Base-by-base conservation (phyloP, 2,113 vertebrate genomes). In the Brevimyrus niger region DNA sequence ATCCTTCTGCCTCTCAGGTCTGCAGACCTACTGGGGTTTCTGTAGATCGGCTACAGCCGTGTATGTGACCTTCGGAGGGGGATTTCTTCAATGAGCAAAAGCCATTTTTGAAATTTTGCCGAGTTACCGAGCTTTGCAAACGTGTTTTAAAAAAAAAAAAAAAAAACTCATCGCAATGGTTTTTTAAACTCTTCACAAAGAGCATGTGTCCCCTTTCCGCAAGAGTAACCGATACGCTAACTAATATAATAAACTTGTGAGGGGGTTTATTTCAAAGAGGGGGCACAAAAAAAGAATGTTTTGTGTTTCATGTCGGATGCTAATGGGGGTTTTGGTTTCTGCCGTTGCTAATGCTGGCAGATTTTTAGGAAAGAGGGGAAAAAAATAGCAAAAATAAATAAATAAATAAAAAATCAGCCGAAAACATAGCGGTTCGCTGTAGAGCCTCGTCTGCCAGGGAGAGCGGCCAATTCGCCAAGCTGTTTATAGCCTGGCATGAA, bases 301-400 rank as follows among this genome's bases (percentile, higher is more conserved):
- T 35, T 7, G 48, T 51, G 48, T 53, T 86, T 87, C 17, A 87
- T 35, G 5, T 87, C 23, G 2, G 84, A 50, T 48, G 47, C 84
- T 86, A 87, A 87, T 87, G 85, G 50, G 87, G 35, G 55, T 58
- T 87, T 87, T 13, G 87, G 47, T 65, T 42, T 38, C 55, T 61
- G 86, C 31, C 51, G 38, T 4, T 2, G 17, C 35, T 42, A 8
- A 35, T 42, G 51, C 48, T 86, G 85, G 84, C 48, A 27, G 42
- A 86, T 31, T 48, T 47, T 83, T 83, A n/a, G 80, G 82, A 47
- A 44, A 23, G 80, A 83, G 7, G 3, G 80, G 0, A 47, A 47
- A 47, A n/a, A 8, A 21, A 6, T 50, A 2, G 4, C 7, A 11
- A 46, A 38, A 84, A 46, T 21, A 17, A n/a, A n/a, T n/a, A n/a